phyloP scores from a whole-genome alignment of 2,113 vertebrate genomes.

The Pandion haliaetus region DNA sequence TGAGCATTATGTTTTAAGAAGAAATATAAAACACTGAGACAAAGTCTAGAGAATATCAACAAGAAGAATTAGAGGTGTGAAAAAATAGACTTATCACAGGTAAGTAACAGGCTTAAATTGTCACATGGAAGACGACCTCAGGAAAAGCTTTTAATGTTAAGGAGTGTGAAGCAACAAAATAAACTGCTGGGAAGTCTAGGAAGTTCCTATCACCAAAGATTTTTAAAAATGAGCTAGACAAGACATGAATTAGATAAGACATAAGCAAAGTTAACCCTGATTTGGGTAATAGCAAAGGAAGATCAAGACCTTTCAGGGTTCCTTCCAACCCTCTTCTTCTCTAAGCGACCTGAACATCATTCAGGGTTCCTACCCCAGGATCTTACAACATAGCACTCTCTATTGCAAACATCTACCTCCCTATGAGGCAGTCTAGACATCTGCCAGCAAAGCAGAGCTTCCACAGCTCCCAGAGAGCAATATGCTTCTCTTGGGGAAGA shows the following conservation, averaged over 20 bases:
- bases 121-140: background rate
- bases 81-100: background rate
- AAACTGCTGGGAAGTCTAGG: background rate
- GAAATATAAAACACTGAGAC: background rate
- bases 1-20: background rate
- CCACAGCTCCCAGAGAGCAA: background rate
- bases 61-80: background rate
- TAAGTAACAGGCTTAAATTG: background rate
- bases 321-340: background rate
- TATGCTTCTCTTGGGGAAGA: background rate
- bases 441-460: background rate
- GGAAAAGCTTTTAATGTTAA: background rate
- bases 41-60: background rate
- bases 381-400: background rate
- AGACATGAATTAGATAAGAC: background rate
- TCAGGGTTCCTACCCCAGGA: background rate
- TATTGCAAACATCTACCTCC: background rate
- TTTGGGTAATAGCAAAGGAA: background rate
- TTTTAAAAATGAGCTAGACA: background rate
- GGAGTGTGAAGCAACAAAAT: background rate
- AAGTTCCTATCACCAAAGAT: background rate
- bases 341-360: background rate
- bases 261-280: background rate
- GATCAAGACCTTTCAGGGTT: background rate
- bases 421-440: background rate